Evolutionary conservation across 2,113 vertebrate genomes (phyloP), one percentile per base, ranked within the genome.

Genomic region (Callipepla californica): DNA sequence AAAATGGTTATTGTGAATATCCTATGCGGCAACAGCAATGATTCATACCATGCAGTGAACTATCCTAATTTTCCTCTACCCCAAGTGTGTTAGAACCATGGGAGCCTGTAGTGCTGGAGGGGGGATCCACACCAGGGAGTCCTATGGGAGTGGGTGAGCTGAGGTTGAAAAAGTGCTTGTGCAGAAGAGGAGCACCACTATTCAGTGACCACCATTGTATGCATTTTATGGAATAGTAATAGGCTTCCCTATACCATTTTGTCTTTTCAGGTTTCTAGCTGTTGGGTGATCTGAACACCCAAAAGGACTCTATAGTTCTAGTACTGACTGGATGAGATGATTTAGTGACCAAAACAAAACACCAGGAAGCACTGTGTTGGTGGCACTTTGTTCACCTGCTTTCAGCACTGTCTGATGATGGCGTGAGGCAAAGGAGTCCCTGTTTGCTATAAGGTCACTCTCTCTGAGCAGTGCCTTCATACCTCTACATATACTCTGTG

Each of bases 11-110:
- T 66, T 79, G 70, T 26, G 45, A 77, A 68, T 61, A 70, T 12
- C 28, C 6, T 59, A 3, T 36, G 55, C 12, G 34, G 58, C 38
- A 20, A 36, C 44, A 80, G 44, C 16, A 11, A 77, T 40, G 45
- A 69, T 80, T 85, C 36, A 13, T 57, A 19, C n/a, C 59, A 9
- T 23, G 55, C n/a, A 55, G 53, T 11, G 38, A 85, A 28, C n/a
- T 40, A 6, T 4, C 36, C 25, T 28, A 25, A 6, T 66, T 62
- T 67, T 58, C 21, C 22, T 47, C 65, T 58, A 6, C 30, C 34
- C 32, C 57, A 23, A n/a, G 28, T 0, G 0, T 9, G 13, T 47
- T 68, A 75, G 18, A 62, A 15, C 7, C 0, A 0, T n/a, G 74
- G 44, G 40, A 38, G 19, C 4, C 75, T 8, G 2, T 38, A 7